Base-by-base conservation (phyloP, 2,797 vertebrate species). In the Sarcophilus harrisii region DNA sequence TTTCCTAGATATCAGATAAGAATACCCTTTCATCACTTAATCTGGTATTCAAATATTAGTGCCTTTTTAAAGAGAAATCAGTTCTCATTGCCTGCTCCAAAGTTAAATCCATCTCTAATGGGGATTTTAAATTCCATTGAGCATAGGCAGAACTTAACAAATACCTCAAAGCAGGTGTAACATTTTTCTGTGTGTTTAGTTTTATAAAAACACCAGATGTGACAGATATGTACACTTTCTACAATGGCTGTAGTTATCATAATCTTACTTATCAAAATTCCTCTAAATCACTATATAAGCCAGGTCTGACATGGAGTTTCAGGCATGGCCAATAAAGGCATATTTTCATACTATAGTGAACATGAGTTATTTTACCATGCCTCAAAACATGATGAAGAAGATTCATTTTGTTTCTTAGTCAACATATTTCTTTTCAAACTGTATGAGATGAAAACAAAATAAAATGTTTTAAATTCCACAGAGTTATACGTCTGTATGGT, bases 1-100 rank as follows among this genome's bases (percentile, higher is more conserved):
- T 87, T 94, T 94, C 95, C 92, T 93, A 52, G 32, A 57, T 60
- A 94, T 95, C 45, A 54, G 73, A n/a, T 81, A 93, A 96, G 94
- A 58, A 90, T 27, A 0, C 18, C 58, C 95, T 97, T 94, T 95
- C 91, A 57, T 58, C 54, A 45, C 52, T 16, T 57, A 55, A 32
- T 29, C 62, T 93, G 49, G 94, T 54, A 66, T 89, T 57, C 59
- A 90, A 91, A 38, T 5, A 0, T 49, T 1, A n/a, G 55, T 62
- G 91, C 91, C 6, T 73, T 90, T 92, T 60, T 9, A 73, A 21
- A 27, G 57, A 91, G 49, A 91, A 94, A 24, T n/a, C 58, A 57
- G 89, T 1, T 81, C 52, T 30, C 29, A 57, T 90, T n/a, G 30
- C 90, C 45, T 95, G 91, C 38, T 27, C 21, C 66, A 30, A 45